Base-by-base conservation (phyloP, 2,797 vertebrate genomes). In the Coendou prehensilis region DNA sequence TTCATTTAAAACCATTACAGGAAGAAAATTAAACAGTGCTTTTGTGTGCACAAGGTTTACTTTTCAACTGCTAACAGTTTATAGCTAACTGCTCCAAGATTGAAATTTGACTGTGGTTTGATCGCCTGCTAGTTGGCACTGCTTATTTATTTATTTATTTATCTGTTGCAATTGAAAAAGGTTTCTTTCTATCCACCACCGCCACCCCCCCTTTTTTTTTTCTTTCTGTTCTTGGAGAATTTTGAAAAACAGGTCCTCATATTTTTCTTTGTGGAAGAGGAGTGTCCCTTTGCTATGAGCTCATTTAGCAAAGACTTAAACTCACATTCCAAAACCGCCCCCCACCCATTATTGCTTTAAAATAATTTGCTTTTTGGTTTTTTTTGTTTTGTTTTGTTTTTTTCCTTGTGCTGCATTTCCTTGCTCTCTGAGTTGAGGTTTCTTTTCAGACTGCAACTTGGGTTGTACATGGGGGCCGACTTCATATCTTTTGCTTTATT, bases 11-110 rank as follows among this genome's bases (percentile, higher is more conserved):
- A 96, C 97, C 98, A 98, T 98, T 98, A 98, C 98, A 89, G 97
- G 98, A 96, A 93, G 98, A 98, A 98, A 98, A 98, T 98, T 98
- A 98, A 99, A 99, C 98, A 98, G 98, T 96, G 98, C 98, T 98
- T 99, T 98, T 98, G 98, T 98, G 97, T 97, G 98, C 93, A 79
- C 90, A 91, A 94, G 98, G 97, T 98, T 98, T 97, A 98, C 98
- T 99, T 98, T 98, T 98, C 98, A 98, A 89, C 98, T 98, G 98
- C 98, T 98, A 98, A 98, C 98, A 98, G 97, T 98, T 98, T 98
- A 98, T 98, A 99, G 97, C 98, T 98, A 98, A 98, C 98, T 98
- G 96, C 97, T 97, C 97, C 56, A 96, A 98, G 98, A 98, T 96
- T 97, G 98, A 98, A 98, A 98, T 98, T 98, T 98, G 98, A 98